phyloP scores from a whole-genome alignment of 2,888 invertebrate species.

The Opisthograptis luteolata region DNA sequence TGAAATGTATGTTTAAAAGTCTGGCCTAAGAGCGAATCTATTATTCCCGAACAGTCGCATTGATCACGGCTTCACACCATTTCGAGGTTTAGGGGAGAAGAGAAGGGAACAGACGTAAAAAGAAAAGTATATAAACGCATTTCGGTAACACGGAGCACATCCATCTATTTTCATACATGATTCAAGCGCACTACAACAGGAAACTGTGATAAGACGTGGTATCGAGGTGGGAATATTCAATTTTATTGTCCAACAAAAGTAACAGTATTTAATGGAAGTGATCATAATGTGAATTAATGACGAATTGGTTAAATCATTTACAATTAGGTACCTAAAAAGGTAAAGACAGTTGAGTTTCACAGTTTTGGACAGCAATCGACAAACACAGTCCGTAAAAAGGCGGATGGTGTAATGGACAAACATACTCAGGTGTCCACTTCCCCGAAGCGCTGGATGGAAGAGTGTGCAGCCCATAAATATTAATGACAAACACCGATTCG shows the following conservation, averaged over 20 bases:
- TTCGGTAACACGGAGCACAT: slow-evolving; percentile 45
- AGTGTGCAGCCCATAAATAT: slow-evolving; percentile 76
- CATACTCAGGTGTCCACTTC: slow-evolving; percentile 65
- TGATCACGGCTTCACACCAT: slow-evolving; percentile 36
- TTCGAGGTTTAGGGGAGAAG: slow-evolving; percentile 3
- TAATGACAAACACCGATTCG: slow-evolving; percentile 77
- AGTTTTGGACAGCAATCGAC: slow-evolving; percentile 17
- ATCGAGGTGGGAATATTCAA: background rate
- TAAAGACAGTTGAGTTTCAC: slow-evolving; percentile 22
- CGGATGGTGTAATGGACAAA: slow-evolving; percentile 64
- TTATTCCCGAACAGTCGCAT: slow-evolving; percentile 55
- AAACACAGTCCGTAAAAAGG: slow-evolving; percentile 35
- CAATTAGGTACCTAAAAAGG: slow-evolving; percentile 2
- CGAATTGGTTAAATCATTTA: slow-evolving; percentile 8
- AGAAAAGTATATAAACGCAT: slow-evolving; percentile 43
- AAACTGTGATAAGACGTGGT: slow-evolving; percentile 53
- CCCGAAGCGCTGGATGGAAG: slow-evolving; percentile 67
- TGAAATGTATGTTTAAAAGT: no score
- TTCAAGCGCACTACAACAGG: slow-evolving; percentile 58
- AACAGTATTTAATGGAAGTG: slow-evolving; percentile 1
- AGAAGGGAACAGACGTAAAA: slow-evolving; percentile 37
- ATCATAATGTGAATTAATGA: slow-evolving; percentile 9
- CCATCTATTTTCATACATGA: slow-evolving; percentile 64
- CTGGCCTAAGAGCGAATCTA: slow-evolving; percentile 27
- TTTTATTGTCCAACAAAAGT: background rate